Base-by-base conservation (phyloP, 2,797 vertebrate genomes). In the Sphenodon punctatus region DNA sequence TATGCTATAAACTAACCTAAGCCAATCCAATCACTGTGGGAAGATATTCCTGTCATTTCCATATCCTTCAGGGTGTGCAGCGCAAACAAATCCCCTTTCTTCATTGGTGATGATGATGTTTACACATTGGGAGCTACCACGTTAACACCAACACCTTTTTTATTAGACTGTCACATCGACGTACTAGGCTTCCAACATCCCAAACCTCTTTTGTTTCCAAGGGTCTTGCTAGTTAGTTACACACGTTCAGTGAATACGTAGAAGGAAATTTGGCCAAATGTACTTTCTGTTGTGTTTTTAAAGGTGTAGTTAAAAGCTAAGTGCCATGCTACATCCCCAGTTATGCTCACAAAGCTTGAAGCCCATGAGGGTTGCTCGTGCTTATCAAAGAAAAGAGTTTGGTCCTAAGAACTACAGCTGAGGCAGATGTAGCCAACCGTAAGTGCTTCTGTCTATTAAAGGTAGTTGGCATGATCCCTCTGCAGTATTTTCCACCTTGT, bases 381-480 rank as follows among this genome's bases (percentile, higher is more conserved):
- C 5, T 41, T 78, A 75, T 41, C 42, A 60, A 51, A 80, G 38
- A 23, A 25, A 58, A 34, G 51, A 39, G 7, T 64, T 90, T 68
- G 25, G 36, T 14, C 30, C 56, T 63, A 16, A 17, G 10, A 79
- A 59, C 23, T 89, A 23, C n/a, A 66, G 36, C 25, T 48, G 46
- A 72, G 80, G 22, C 42, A 70, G 8, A 65, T 30, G 22, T 48
- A 36, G 46, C 25, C 67, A 41, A 27, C 38, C 76, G 39, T 75
- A 79, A 74, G 32, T 19, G 10, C 79, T 75, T 78, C 64, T 75
- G 10, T 65, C 5, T 66, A 16, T 74, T 68, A n/a, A 70, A 32
- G 51, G 67, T 64, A 76, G 48, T 63, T 81, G 71, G 71, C 27
- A 34, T 66, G 63, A 67, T 71, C 43, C 53, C 43, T 22, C 22